A percentile compares a stretch with the other conserved stretches of the same genome.
These are phyloP conservation scores for Hermaeophaga mercurialis DNA, from an alignment of 2,888 invertebrate species.

Conservation along the genomic window DNA sequence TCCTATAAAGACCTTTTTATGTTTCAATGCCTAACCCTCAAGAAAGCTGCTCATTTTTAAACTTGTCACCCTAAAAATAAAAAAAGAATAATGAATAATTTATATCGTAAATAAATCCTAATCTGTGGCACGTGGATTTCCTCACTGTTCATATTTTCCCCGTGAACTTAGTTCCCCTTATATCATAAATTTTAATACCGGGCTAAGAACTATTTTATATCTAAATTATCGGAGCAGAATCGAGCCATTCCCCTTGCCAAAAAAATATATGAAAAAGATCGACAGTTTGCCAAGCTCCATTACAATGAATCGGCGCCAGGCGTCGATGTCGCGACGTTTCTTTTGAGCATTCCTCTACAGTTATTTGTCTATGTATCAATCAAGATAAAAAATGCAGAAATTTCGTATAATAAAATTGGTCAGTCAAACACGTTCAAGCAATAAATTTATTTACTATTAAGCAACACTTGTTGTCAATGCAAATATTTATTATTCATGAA, in stretches of 20 bases:
- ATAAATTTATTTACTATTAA: too few species aligned
- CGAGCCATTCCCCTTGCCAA: background rate
- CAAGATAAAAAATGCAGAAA: too few species aligned
- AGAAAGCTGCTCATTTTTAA: too few species aligned
- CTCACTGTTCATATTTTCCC: background rate
- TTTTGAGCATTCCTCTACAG: slow-evolving; percentile 9
- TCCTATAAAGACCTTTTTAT: too few species aligned
- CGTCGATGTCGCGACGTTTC: slow-evolving; percentile 20
- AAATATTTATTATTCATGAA: too few species aligned
- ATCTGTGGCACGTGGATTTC: background rate
- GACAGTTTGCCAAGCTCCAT: slow-evolving; percentile 2
- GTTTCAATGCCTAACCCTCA: too few species aligned
- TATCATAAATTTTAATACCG: slow-evolving; percentile 13
- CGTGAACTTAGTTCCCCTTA: slow-evolving; percentile 6
- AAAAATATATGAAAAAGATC: slow-evolving; percentile 14
- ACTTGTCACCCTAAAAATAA: too few species aligned
- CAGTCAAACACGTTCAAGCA: too few species aligned
- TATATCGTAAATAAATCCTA: slow-evolving; percentile 6
- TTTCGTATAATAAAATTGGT: too few species aligned
- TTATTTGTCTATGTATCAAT: slow-evolving; percentile 11
- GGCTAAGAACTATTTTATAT: slow-evolving; percentile 6
- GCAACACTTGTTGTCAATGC: too few species aligned
- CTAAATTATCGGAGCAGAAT: background rate
- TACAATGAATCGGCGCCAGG: slow-evolving; percentile 22
- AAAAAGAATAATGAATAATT: too few species aligned